Percentiles rank a stretch among this genome's conserved stretches.
phyloP scores from a whole-genome alignment of 2,113 vertebrate species.

The Thamnophis sirtalis region DNA sequence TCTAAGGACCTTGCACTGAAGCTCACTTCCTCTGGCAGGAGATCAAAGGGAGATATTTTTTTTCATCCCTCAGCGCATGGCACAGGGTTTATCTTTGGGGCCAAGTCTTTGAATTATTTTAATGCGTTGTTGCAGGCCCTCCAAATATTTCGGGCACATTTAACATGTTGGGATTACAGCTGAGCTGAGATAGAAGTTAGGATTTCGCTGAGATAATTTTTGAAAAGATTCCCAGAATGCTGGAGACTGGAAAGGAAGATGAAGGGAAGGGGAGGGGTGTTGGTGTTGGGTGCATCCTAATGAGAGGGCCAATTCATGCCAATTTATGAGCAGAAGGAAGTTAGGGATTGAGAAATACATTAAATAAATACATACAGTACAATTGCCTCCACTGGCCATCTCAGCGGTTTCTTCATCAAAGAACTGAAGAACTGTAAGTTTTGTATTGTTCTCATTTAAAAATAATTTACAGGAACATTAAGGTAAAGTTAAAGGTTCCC shows the following conservation, averaged over 20 bases:
- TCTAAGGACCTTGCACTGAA: conserved; percentile 2
- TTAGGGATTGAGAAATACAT: neutral
- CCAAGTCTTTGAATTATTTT: conserved; percentile 32
- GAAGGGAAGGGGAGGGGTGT: neutral
- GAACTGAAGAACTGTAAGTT: neutral
- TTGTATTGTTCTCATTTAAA: neutral
- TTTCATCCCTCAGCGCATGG: conserved; percentile 25
- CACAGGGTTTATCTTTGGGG: conserved; percentile 23
- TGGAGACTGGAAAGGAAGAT: conserved; percentile 6
- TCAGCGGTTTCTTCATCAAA: neutral
- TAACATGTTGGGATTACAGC: neutral
- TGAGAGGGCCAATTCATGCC: neutral
- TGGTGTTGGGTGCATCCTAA: neutral
- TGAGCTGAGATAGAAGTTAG: conserved; percentile 1
- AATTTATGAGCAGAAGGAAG: neutral
- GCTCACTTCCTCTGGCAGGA: conserved; percentile 31
- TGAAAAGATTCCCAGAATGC: neutral
- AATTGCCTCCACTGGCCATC: neutral
- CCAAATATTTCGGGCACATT: neutral
- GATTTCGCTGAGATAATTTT: conserved; percentile 17
- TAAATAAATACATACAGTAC: neutral
- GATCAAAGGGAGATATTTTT: conserved; percentile 34
- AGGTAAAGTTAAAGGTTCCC: no score
- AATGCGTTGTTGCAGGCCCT: neutral
- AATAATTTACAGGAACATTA: neutral